phyloP scores from a whole-genome alignment of 2,113 vertebrate genomes.

The Mastomys coucha region DNA sequence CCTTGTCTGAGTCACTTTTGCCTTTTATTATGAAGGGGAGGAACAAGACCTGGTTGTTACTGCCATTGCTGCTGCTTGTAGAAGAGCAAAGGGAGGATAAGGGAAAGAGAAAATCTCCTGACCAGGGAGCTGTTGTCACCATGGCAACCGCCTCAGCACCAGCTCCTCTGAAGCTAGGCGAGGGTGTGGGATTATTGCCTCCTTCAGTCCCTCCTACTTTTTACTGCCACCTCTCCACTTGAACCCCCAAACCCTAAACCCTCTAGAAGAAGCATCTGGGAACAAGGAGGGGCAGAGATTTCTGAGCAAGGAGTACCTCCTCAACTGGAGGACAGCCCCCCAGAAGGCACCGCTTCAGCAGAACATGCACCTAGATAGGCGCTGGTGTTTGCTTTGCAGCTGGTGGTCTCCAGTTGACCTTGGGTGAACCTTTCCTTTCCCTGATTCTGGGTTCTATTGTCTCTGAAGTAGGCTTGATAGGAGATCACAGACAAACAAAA shows the following conservation, averaged over 20 bases:
- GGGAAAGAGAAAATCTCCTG: constrained; percentile 78
- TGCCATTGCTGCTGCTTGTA: constrained; percentile 64
- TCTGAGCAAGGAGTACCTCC: constrained; percentile 9
- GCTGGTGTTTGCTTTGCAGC: constrained; percentile 22
- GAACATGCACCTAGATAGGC: background rate
- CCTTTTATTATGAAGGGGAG: constrained; percentile 9
- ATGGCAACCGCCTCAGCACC: constrained; percentile 83
- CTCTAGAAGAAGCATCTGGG: background rate
- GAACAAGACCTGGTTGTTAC: constrained; percentile 44
- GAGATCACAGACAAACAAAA: constrained; percentile 61
- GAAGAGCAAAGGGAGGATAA: constrained; percentile 70
- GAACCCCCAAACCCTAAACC: background rate
- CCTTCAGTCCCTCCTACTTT: constrained; percentile 60
- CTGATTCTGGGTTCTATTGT: constrained; percentile 36
- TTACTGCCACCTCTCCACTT: constrained; percentile 34
- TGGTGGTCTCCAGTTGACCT: constrained; percentile 53
- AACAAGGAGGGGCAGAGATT: background rate
- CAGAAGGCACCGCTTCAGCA: background rate
- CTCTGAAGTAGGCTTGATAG: constrained; percentile 23
- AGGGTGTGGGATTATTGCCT: constrained; percentile 81
- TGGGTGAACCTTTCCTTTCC: constrained; percentile 37
- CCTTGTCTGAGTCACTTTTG: background rate
- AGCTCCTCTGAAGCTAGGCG: constrained; percentile 75
- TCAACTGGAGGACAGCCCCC: constrained; percentile 21
- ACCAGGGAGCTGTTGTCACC: constrained; percentile 80